Conservation (phyloP, 2,113 vertebrate species). For the Brevimyrus niger region DNA sequence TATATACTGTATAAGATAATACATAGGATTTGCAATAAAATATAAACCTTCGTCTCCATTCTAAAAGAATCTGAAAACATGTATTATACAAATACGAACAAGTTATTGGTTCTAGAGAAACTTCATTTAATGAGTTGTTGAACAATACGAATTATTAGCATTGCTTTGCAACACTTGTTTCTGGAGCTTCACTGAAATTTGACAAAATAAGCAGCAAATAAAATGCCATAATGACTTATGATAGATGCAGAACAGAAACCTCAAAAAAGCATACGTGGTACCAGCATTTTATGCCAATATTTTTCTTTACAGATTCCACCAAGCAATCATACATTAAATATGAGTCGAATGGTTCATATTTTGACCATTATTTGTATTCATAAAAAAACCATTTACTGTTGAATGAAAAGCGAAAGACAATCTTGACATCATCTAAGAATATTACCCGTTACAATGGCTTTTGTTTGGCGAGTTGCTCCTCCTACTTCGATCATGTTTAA, state of each 20-base stretch:
- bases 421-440: neutral
- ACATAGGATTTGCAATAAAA: neutral
- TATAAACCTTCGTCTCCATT: neutral
- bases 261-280: neutral
- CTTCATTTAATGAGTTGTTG: neutral
- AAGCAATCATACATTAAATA: neutral
- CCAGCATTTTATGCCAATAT: neutral
- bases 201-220: neutral
- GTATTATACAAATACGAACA: neutral
- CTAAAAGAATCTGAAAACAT: neutral
- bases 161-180: neutral
- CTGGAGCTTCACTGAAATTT: neutral
- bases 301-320: neutral
- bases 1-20: neutral
- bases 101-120: neutral
- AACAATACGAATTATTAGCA: neutral
- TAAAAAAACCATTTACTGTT: neutral
- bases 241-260: neutral
- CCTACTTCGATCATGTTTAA: neutral
- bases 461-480: constrained; percentile 7
- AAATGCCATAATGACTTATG: neutral
- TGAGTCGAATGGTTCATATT: neutral
- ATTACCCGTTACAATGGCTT: neutral
- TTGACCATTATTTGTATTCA: neutral
- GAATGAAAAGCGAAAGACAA: neutral